Evolutionary conservation across 2,888 invertebrate genomes (phyloP).

Genomic region (Schrankia costaestrigalis): DNA sequence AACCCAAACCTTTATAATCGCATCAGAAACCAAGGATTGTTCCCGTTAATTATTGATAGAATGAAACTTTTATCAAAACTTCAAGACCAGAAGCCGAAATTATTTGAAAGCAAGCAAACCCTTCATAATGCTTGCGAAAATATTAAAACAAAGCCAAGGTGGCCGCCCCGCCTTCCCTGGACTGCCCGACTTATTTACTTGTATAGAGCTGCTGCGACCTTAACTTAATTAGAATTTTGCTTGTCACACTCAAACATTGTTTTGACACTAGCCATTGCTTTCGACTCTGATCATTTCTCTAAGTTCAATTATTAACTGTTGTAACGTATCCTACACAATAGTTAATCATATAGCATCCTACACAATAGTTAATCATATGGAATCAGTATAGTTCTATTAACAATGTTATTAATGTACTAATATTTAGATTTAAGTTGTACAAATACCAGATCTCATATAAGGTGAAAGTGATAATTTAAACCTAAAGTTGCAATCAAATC

Average conservation of each 20-base stretch:
- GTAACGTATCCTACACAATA: too few relatives aligned
- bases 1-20: slow-evolving; percentile 74
- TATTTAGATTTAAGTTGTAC: too few relatives aligned
- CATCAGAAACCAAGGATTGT: slow-evolving; percentile 71
- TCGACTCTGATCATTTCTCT: background rate
- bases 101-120: slow-evolving; percentile 80
- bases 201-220: slow-evolving; percentile 48
- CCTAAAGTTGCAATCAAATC: too few relatives aligned
- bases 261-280: background rate
- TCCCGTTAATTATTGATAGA: slow-evolving; percentile 80
- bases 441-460: too few relatives aligned
- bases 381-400: too few relatives aligned
- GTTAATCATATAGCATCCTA: too few relatives aligned
- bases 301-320: too few relatives aligned
- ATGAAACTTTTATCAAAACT: slow-evolving; percentile 81
- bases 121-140: slow-evolving; percentile 80
- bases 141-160: slow-evolving; percentile 81
- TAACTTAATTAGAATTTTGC: slow-evolving; percentile 2
- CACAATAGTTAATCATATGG: too few relatives aligned
- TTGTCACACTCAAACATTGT: background rate
- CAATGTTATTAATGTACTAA: too few relatives aligned
- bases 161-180: slow-evolving; percentile 68
- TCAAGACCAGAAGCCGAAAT: slow-evolving; percentile 79
- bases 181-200: slow-evolving; percentile 48
- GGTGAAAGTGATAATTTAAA: too few relatives aligned